Percentiles rank a stretch among this genome's conserved stretches.
Evolutionary conservation across 37 sponge, comb jelly and placozoan genomes (phyloP).

Genomic region (Ianthella basta): DNA sequence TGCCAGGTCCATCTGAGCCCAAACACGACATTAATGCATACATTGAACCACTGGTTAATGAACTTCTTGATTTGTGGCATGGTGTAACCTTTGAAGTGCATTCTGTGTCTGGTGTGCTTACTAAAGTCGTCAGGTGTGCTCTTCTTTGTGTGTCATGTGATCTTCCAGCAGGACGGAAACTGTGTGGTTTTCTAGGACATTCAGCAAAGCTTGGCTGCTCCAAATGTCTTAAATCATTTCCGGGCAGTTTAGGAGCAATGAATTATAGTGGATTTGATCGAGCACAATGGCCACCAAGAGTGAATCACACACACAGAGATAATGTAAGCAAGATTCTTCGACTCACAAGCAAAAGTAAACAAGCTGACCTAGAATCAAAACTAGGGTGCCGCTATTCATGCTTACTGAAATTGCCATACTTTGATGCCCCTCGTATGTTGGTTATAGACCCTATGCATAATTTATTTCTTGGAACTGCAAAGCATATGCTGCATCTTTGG

Average conservation of each 20-base stretch:
- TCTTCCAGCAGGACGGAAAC: slow-evolving; percentile 46
- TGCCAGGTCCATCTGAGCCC: slow-evolving; percentile 53
- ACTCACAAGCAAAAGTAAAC: not conserved
- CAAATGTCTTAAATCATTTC: slow-evolving; percentile 26
- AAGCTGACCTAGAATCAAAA: not conserved
- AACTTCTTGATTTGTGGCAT: slow-evolving; percentile 28
- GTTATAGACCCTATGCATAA: slow-evolving; percentile 60
- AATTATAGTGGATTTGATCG: slow-evolving; percentile 47
- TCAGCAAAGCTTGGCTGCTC: slow-evolving; percentile 33
- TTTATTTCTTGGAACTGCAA: slow-evolving; percentile 49
- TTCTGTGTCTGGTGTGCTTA: not conserved
- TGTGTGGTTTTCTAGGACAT: slow-evolving; percentile 49
- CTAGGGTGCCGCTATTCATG: slow-evolving; percentile 13
- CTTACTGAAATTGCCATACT: slow-evolving; percentile 35
- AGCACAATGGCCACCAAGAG: not conserved
- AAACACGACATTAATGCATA: slow-evolving; percentile 18
- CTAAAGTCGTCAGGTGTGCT: slow-evolving; percentile 30
- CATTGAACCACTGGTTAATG: slow-evolving; percentile 45
- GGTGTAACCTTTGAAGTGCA: slow-evolving; percentile 20
- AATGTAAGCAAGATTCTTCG: not conserved
- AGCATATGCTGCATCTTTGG: slow-evolving; percentile 36
- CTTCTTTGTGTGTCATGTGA: slow-evolving; percentile 40
- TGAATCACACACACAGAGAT: not conserved
- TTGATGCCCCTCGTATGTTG: slow-evolving; percentile 34
- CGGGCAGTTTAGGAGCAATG: slow-evolving; percentile 13